A percentile compares a stretch with the other conserved stretches of the same genome.
phyloP scores from a whole-genome alignment of 2,797 vertebrate genomes.

The Gymnodraco acuticeps region DNA sequence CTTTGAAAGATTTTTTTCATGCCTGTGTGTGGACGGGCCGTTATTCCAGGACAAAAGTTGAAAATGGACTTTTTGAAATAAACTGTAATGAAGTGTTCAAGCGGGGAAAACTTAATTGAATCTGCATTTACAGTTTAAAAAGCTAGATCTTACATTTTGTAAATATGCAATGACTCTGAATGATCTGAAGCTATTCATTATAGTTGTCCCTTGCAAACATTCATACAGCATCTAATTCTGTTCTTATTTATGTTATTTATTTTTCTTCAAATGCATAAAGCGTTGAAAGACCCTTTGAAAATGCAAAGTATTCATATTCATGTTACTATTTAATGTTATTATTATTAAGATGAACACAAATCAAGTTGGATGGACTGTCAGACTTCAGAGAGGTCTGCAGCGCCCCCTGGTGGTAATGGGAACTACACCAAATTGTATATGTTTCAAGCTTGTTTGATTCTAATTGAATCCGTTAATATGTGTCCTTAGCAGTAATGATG shows the following conservation, averaged over 20 bases:
- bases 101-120: not conserved
- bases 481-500: not conserved
- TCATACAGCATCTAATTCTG: too few species aligned
- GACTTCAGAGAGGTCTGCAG: slow-evolving; percentile 40
- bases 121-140: not conserved
- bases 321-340: too few species aligned
- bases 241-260: too few species aligned
- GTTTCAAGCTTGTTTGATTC: too few species aligned
- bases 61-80: not conserved
- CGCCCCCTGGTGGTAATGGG: slow-evolving; percentile 67
- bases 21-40: too few species aligned
- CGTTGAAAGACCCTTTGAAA: too few species aligned
- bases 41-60: not conserved
- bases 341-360: not conserved
- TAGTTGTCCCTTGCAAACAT: too few species aligned
- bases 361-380: not conserved
- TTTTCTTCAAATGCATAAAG: too few species aligned
- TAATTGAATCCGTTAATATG: not conserved
- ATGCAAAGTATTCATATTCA: too few species aligned
- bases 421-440: not conserved
- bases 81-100: not conserved
- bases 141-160: not conserved
- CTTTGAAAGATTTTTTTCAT: too few species aligned
- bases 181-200: too few species aligned
- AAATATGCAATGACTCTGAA: not conserved